These are phyloP conservation scores for Orthosia gracilis DNA, from an alignment of 2,888 invertebrate genomes.

Conservation along the genomic window DNA sequence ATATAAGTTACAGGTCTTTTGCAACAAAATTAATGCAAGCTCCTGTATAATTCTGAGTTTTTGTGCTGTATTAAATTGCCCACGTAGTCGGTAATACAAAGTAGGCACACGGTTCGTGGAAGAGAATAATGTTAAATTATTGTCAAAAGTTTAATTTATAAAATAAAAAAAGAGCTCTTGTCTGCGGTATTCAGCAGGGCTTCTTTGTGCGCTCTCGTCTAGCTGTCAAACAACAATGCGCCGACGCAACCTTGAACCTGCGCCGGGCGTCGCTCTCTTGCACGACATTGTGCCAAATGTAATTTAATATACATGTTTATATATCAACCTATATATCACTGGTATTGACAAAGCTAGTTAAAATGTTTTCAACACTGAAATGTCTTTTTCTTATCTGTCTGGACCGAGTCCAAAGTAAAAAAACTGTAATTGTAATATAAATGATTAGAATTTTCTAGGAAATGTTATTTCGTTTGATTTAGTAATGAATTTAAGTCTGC, in stretches of 20 bases:
- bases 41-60: conserved; percentile 19
- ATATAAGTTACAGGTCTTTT: conserved; percentile 40
- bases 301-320: conserved; percentile 67
- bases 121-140: conserved; percentile 30
- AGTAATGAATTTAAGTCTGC: conserved; percentile 35
- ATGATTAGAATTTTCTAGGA: conserved; percentile 26
- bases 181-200: conserved; percentile 54
- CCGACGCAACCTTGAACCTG: conserved; percentile 78
- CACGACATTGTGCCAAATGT: conserved; percentile 76
- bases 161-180: conserved; percentile 43
- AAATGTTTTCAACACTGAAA: conserved; percentile 45
- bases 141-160: conserved; percentile 36
- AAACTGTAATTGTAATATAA: conserved; percentile 51
- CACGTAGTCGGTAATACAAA: conserved; percentile 16
- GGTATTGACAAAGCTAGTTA: conserved; percentile 50
- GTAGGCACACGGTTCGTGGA: conserved; percentile 9
- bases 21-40: conserved; percentile 30
- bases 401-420: conserved; percentile 56
- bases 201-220: conserved; percentile 65
- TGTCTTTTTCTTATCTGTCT: conserved; percentile 50
- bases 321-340: conserved; percentile 49
- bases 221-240: conserved; percentile 76
- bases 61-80: conserved; percentile 23
- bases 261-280: conserved; percentile 73
- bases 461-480: conserved; percentile 32